Evolutionary conservation across 2,113 vertebrate genomes (phyloP).

Genomic region (Guaruba guarouba): DNA sequence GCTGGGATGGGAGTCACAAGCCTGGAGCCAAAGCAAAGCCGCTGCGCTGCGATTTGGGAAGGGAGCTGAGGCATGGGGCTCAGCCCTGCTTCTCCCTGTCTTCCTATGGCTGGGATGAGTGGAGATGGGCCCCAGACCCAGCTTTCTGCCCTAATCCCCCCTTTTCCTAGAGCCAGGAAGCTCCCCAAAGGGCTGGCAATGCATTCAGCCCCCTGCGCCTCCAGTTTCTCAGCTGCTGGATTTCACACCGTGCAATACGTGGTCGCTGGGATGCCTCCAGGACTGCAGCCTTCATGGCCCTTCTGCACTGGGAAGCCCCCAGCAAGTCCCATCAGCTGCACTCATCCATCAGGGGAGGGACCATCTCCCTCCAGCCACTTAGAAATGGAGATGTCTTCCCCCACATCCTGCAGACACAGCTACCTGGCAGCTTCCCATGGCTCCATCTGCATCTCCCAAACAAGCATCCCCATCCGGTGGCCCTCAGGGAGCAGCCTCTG

Average conservation of each 20-base stretch:
- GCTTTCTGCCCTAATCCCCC: neutral
- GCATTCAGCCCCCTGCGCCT: neutral
- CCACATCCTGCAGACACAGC: neutral
- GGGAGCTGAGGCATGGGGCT: neutral
- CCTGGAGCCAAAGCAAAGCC: neutral
- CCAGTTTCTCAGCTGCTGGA: neutral
- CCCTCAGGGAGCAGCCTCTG: neutral
- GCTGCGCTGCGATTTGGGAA: neutral
- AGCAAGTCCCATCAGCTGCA: neutral
- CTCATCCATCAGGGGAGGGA: neutral
- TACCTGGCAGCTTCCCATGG: neutral
- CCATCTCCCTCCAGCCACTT: neutral
- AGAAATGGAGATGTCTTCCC: neutral
- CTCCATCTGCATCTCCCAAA: neutral
- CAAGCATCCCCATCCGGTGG: neutral
- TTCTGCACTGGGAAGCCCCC: neutral
- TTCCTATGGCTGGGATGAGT: neutral
- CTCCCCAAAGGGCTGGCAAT: neutral
- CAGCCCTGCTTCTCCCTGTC: neutral
- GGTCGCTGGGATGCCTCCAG: neutral
- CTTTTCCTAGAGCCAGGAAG: neutral
- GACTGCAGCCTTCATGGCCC: neutral
- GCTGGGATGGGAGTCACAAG: neutral
- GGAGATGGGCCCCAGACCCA: neutral
- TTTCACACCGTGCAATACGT: accelerated